Percentiles rank a stretch among this genome's conserved stretches.
Conservation (phyloP, 2,888 invertebrate species). For the Flexamia atlantica region DNA sequence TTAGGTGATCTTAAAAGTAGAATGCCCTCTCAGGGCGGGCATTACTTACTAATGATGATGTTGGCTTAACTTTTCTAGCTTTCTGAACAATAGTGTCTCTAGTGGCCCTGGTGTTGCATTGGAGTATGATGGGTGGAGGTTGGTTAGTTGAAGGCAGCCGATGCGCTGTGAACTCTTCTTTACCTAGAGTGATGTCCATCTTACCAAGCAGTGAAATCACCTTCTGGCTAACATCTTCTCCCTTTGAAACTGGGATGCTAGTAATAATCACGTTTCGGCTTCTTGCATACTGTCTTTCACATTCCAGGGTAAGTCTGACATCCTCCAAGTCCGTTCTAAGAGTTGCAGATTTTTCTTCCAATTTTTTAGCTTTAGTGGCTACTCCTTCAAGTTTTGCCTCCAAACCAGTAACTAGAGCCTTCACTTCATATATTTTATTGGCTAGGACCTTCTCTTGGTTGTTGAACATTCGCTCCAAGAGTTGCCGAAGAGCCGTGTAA, state of each 20-base stretch:
- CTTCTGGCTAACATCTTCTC: conserved; percentile 13
- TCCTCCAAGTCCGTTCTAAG: conserved; percentile 21
- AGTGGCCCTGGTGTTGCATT: conserved; percentile 14
- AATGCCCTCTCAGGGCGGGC: neutral
- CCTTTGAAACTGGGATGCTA: neutral
- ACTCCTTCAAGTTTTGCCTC: neutral
- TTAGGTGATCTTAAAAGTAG: conserved; percentile 27
- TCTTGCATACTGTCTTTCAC: conserved; percentile 16
- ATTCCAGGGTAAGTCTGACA: neutral
- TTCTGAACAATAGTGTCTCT: conserved; percentile 15
- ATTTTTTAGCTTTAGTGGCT: neutral
- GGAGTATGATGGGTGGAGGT: conserved; percentile 16
- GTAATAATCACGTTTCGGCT: too few species aligned
- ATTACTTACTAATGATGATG: neutral
- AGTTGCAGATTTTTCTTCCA: neutral
- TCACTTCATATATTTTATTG: neutral
- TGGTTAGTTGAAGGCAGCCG: neutral
- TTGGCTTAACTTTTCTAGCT: conserved; percentile 10
- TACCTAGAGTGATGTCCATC: neutral
- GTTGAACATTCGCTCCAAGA: conserved; percentile 21
- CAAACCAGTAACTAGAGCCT: neutral
- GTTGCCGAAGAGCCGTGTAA: neutral
- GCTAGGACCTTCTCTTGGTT: neutral
- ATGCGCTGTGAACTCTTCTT: conserved; percentile 2
- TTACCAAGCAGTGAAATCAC: neutral